These are phyloP conservation scores for Pachypsylla venusta DNA, from an alignment of 1,140 invertebrate genomes.

Conservation along the genomic window DNA sequence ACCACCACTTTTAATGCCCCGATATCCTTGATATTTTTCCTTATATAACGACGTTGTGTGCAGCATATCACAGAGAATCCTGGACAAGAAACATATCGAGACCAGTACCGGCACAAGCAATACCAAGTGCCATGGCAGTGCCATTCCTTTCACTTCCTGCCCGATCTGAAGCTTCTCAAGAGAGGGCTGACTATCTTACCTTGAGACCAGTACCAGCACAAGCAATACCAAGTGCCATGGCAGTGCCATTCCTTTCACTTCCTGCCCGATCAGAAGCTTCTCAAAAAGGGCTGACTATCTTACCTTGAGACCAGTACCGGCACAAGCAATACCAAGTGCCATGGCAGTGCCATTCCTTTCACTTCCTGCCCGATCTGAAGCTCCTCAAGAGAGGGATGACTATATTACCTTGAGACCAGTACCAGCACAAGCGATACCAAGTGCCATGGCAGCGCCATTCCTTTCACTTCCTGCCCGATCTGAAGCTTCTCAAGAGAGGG, in stretches of 20 bases:
- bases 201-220: conserved; percentile 91
- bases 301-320: conserved; percentile 76
- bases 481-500: no score
- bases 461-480: no score
- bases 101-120: conserved; percentile 94
- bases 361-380: no score
- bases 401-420: conserved; percentile 69
- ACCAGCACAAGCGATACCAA: conserved; percentile 96
- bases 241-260: conserved; percentile 95
- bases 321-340: conserved; percentile 96
- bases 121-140: conserved; percentile 95
- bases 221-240: conserved; percentile 96
- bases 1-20: no score
- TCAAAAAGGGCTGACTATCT: no score
- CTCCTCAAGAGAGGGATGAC: no score
- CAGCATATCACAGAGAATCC: no score
- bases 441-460: conserved; percentile 96
- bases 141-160: conserved; percentile 97
- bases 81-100: conserved; percentile 36
- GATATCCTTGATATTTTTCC: no score
- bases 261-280: no score
- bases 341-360: conserved; percentile 98
- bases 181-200: no score
- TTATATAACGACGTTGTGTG: no score
- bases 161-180: no score